Percentiles rank a stretch among this genome's conserved stretches.
These are phyloP conservation scores for Tipula helvola DNA, from an alignment of 2,888 invertebrate genomes.

Conservation along the genomic window DNA sequence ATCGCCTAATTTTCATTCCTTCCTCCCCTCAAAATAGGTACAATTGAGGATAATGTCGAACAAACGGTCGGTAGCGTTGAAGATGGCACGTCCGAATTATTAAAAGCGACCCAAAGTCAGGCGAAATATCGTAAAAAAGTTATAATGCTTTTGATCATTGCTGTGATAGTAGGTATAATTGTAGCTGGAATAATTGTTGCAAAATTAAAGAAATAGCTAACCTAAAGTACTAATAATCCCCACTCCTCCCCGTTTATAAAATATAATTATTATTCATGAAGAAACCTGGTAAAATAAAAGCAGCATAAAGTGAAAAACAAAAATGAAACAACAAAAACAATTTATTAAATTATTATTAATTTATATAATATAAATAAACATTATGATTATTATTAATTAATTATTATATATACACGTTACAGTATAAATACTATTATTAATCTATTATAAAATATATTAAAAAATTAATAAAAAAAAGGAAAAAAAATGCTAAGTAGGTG, in stretches of 20 bases:
- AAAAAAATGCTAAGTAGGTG: not conserved
- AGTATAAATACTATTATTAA: not conserved
- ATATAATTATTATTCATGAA: not conserved
- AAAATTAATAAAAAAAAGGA: not conserved
- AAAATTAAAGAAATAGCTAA: slow-evolving; percentile 31
- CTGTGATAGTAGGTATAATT: slow-evolving; percentile 49
- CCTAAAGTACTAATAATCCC: not conserved
- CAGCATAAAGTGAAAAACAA: not conserved
- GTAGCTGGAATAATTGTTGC: slow-evolving; percentile 55
- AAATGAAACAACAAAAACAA: not conserved
- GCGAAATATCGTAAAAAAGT: slow-evolving; percentile 63
- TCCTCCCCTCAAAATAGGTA: slow-evolving; percentile 44
- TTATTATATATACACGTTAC: slow-evolving; percentile 7
- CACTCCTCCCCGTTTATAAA: not conserved
- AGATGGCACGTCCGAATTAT: slow-evolving; percentile 60
- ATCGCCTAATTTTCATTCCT: not conserved
- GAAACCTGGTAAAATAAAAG: not conserved
- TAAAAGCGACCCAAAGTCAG: slow-evolving; percentile 71
- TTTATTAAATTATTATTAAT: not conserved
- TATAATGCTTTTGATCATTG: slow-evolving; percentile 55
- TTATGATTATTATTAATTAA: not conserved
- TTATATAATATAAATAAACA: not conserved
- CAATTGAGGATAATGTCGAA: slow-evolving; percentile 72
- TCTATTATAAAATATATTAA: not conserved
- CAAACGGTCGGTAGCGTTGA: slow-evolving; percentile 62